Evolutionary conservation across 1,140 invertebrate species (phyloP).

Genomic region (honey bee (Apis mellifera)): DNA sequence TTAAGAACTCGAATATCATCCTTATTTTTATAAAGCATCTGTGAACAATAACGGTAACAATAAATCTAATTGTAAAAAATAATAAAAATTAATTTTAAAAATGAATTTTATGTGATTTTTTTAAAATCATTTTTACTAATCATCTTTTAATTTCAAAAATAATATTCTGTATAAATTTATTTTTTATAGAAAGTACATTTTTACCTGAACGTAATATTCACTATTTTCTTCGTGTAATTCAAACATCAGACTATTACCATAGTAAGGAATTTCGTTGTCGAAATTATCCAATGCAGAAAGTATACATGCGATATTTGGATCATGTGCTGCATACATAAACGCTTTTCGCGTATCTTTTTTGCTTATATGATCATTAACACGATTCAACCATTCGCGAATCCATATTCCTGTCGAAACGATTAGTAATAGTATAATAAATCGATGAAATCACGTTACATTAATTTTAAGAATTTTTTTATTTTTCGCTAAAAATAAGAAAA

Average conservation of each 20-base stretch:
- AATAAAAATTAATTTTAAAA: neutral
- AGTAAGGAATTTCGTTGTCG: slow-evolving; percentile 26
- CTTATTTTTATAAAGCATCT: slow-evolving; percentile 4
- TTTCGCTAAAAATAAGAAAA: neutral
- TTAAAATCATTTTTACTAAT: neutral
- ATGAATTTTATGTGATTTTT: neutral
- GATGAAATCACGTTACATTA: neutral
- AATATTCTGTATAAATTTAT: neutral
- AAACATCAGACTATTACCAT: slow-evolving; percentile 5
- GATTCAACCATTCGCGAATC: slow-evolving; percentile 15
- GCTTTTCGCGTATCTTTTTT: slow-evolving; percentile 3
- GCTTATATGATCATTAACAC: slow-evolving; percentile 5
- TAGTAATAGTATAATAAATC: neutral
- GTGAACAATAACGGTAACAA: too few relatives aligned
- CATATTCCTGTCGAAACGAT: slow-evolving; percentile 19
- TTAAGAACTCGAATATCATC: neutral
- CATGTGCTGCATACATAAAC: slow-evolving; percentile 36
- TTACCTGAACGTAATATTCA: slow-evolving; percentile 30
- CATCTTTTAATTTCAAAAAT: neutral
- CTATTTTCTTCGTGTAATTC: slow-evolving; percentile 29
- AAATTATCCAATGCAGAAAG: slow-evolving; percentile 19
- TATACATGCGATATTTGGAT: slow-evolving; percentile 17
- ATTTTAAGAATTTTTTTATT: too few relatives aligned
- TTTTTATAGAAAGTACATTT: neutral
- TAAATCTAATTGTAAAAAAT: neutral